phyloP scores from a whole-genome alignment of 2,797 vertebrate species.

The Cyprinodon diabolis region DNA sequence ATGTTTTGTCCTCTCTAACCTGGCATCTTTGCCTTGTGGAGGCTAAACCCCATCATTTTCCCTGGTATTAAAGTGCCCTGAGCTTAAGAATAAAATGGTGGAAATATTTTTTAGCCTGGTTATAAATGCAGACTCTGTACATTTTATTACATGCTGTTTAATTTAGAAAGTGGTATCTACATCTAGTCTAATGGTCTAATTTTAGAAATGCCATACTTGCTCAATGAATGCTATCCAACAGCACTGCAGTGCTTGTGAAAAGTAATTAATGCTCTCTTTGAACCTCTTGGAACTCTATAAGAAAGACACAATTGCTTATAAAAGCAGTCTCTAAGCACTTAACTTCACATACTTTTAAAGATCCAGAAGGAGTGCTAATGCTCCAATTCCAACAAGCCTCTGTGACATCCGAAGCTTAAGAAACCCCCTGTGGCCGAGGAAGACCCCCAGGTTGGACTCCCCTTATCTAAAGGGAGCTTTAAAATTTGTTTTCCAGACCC shows the following conservation, averaged over 20 bases:
- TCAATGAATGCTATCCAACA: slow-evolving; percentile 2
- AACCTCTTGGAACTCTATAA: slow-evolving; percentile 1
- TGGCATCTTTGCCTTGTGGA: neutral
- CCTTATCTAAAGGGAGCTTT: neutral
- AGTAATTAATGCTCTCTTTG: neutral
- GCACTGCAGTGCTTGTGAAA: neutral
- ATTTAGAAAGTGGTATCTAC: slow-evolving; percentile 2
- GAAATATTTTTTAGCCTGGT: neutral
- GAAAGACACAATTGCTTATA: neutral
- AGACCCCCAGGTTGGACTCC: neutral
- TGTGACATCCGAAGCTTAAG: neutral
- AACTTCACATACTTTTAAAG: neutral
- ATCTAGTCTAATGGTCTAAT: neutral
- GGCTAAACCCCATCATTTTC: too few relatives aligned
- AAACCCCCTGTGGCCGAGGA: neutral
- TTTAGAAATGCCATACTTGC: neutral
- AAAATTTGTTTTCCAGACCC: slow-evolving; percentile 1
- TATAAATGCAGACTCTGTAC: neutral
- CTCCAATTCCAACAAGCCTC: neutral
- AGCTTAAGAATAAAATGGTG: neutral
- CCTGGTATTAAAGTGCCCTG: neutral
- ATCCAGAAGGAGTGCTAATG: neutral
- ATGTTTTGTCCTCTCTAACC: too few relatives aligned
- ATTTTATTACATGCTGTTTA: neutral
- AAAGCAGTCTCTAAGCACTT: slow-evolving; percentile 1